These are phyloP conservation scores for Acanthochromis polyacanthus DNA, from an alignment of 2,113 vertebrate species.

Conservation along the genomic window DNA sequence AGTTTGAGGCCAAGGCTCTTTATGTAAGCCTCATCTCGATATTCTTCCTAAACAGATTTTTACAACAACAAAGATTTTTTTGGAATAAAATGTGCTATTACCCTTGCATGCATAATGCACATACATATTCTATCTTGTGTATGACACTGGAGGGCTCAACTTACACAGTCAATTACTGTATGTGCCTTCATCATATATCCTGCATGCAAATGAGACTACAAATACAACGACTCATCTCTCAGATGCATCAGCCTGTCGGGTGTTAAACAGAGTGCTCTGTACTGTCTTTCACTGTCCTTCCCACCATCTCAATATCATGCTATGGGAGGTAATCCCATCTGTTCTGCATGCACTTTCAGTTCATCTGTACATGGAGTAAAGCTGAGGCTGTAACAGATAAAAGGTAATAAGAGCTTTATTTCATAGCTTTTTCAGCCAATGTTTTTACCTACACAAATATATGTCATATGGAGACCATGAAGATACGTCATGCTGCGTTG, in stretches of 20 bases:
- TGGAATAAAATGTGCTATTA: constrained; percentile 46
- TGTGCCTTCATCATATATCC: constrained; percentile 62
- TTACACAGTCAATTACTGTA: constrained; percentile 56
- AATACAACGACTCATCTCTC: constrained; percentile 59
- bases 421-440: too few species aligned
- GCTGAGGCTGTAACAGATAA: background rate
- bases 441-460: too few species aligned
- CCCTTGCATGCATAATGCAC: constrained; percentile 40
- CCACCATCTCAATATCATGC: background rate
- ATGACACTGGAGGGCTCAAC: constrained; percentile 36
- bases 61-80: constrained; percentile 54
- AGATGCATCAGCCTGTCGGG: constrained; percentile 35
- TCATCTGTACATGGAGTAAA: background rate
- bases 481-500: too few species aligned
- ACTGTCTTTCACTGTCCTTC: constrained; percentile 3
- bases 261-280: constrained; percentile 19
- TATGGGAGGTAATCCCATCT: background rate
- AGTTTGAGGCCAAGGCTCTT: constrained; percentile 38
- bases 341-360: background rate
- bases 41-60: constrained; percentile 55
- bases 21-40: constrained; percentile 39
- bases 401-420: too few species aligned
- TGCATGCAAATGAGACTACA: constrained; percentile 74
- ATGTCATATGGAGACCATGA: too few species aligned
- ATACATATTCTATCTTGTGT: constrained; percentile 42